phyloP scores from a whole-genome alignment of 2,113 vertebrate genomes.

The Oncorhynchus clarkii region DNA sequence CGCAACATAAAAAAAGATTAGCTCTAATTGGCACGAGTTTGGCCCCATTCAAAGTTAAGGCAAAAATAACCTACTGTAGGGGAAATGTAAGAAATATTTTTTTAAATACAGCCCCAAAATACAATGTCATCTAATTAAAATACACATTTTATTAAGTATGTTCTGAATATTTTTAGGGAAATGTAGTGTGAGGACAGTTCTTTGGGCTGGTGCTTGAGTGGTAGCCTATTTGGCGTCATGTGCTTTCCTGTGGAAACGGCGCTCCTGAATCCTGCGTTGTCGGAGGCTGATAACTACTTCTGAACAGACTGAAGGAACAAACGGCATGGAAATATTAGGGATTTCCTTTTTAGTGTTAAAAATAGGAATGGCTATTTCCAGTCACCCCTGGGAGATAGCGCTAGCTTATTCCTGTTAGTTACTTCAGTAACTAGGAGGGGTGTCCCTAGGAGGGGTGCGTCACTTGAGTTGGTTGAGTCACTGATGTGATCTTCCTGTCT shows the following conservation, averaged over 20 bases:
- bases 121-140: not conserved
- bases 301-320: constrained; percentile 48
- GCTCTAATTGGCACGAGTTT: constrained; percentile 4
- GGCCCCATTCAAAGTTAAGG: not conserved
- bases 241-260: constrained; percentile 64
- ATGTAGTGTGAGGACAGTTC: too few species aligned
- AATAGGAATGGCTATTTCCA: constrained; percentile 62
- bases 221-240: constrained; percentile 41
- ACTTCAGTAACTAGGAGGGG: not conserved
- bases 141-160: not conserved
- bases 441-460: too few species aligned
- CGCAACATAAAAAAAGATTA: too few species aligned
- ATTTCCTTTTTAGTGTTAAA: constrained; percentile 61
- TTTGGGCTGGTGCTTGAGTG: too few species aligned
- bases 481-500: too few species aligned
- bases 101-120: not conserved
- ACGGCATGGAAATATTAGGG: constrained; percentile 60
- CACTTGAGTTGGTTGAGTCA: too few species aligned
- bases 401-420: not conserved
- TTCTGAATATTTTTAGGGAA: not conserved
- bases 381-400: constrained; percentile 30
- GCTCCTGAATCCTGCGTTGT: not conserved
- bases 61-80: not conserved
- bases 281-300: constrained; percentile 11
- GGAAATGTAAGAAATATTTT: not conserved